A percentile compares a stretch with the other conserved stretches of the same genome.
phyloP scores from a whole-genome alignment of 1,140 invertebrate species.

The Drosophila guanche region DNA sequence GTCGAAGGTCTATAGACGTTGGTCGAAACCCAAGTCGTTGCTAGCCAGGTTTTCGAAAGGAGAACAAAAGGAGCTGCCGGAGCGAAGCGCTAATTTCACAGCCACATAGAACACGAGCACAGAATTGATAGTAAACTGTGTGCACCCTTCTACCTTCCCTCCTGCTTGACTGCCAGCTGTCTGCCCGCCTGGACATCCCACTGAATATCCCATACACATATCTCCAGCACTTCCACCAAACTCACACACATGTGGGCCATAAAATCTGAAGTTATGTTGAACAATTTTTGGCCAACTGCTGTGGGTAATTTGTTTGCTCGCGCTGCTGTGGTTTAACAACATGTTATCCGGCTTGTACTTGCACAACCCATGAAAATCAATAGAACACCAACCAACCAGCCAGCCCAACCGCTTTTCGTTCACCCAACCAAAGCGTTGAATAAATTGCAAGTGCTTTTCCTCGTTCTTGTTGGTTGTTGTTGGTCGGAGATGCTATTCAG shows the following conservation, averaged over 20 bases:
- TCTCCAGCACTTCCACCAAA: conserved; percentile 13
- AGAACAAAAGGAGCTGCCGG: neutral
- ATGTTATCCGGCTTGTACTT: conserved; percentile 39
- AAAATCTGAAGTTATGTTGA: conserved; percentile 79
- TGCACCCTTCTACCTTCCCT: neutral
- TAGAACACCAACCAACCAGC: conserved; percentile 21
- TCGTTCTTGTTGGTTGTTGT: conserved; percentile 5
- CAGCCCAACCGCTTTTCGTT: conserved; percentile 11
- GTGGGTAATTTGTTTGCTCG: conserved; percentile 67
- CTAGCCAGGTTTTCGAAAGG: conserved; percentile 28
- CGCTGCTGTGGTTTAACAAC: conserved; percentile 51
- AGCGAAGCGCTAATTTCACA: conserved; percentile 64
- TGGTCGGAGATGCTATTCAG: conserved; percentile 32
- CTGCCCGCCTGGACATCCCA: neutral
- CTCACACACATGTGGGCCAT: conserved; percentile 72
- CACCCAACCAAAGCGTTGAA: conserved; percentile 26
- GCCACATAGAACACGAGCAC: conserved; percentile 32
- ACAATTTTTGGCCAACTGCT: conserved; percentile 70
- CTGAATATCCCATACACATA: conserved; percentile 29
- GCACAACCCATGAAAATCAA: conserved; percentile 51
- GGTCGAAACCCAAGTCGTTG: neutral
- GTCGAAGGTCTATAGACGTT: no score
- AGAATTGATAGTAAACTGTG: conserved; percentile 72
- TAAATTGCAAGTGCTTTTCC: conserved; percentile 36
- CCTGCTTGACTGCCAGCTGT: no score